Evolutionary conservation across 2,113 vertebrate genomes (phyloP), one percentile per base, ranked within the genome.

Genomic region (Bujurquina vittata): DNA sequence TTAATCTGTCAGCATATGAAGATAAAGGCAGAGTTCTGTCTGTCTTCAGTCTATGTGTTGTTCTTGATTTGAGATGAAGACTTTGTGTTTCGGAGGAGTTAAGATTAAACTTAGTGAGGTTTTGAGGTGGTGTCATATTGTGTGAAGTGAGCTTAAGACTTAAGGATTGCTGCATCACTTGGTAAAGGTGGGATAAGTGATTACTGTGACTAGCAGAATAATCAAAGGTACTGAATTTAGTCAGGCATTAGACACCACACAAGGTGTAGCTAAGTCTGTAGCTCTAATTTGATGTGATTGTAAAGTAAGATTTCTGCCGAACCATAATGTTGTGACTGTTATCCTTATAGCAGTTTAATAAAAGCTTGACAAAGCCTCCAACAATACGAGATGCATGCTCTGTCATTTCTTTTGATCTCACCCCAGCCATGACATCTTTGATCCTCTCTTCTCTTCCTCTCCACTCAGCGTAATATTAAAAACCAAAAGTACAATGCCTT

Each of bases 391-490:
- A 89, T 82, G 75, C 83, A 84, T 74, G 85, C 81, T 86, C 86
- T 75, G 86, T 77, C 78, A 80, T 86, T 87, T 69, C 83, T 86
- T 91, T 92, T 92, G 86, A 90, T 93, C 89, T 91, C 78, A 88
- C 23, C 87, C 74, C 56, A 84, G 80, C 87, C 79, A 67, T 86
- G 81, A 84, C 87, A 91, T 88, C 89, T 91, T 81, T 93, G 83
- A 94, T 94, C 91, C 88, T 79, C 80, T 90, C 79, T 33, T 87
- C 77, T 77, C 82, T 85, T 87, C 83, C 72, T 35, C 74, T 90
- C 77, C 82, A 88, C 73, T 84, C 92, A 72, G 84, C 31, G 78
- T 83, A 84, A 91, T 94, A 91, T 92, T 92, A 85, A 91, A 92
- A 92, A 81, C 20, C 55, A 84, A 87, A 91, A 81, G 80, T 75